Percentiles rank a stretch among this genome's conserved stretches.
Evolutionary conservation across 1,140 invertebrate genomes (phyloP).

Genomic region (Nylanderia fulva): DNA sequence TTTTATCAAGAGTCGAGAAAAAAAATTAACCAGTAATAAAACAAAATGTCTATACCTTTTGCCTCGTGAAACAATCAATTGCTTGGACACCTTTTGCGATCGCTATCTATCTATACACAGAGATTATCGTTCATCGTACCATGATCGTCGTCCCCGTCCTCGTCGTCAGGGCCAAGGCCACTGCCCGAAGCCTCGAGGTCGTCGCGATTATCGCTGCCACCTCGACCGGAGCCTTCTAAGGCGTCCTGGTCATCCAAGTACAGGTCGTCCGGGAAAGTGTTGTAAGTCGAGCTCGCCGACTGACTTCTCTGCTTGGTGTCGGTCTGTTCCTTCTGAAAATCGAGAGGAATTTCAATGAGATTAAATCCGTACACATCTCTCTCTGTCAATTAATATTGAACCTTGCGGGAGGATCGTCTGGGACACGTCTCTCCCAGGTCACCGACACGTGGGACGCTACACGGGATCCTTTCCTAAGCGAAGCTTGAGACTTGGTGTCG

Average conservation of each 20-base stretch:
- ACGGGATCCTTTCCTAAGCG: not conserved
- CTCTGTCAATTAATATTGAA: constrained; percentile 1
- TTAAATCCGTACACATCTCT: not conserved
- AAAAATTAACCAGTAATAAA: not conserved
- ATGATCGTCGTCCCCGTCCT: constrained; percentile 86
- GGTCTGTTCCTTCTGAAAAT: constrained; percentile 80
- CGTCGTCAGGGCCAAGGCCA: constrained; percentile 90
- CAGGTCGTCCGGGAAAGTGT: constrained; percentile 82
- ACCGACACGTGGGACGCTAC: constrained; percentile 12
- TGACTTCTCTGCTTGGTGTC: constrained; percentile 79
- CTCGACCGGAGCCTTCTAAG: constrained; percentile 85
- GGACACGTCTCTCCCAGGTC: not conserved
- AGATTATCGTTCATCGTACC: constrained; percentile 66
- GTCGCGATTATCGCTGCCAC: constrained; percentile 86
- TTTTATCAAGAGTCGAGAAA: not conserved
- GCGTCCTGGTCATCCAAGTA: constrained; percentile 85
- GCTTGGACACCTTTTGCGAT: not conserved
- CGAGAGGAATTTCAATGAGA: not conserved
- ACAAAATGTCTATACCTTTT: not conserved
- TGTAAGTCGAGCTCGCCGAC: constrained; percentile 77
- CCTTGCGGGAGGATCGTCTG: not conserved
- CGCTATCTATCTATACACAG: not conserved
- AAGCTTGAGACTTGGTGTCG: not conserved
- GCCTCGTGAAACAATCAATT: not conserved
- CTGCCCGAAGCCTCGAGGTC: constrained; percentile 90